phyloP scores from a whole-genome alignment of 2,113 vertebrate genomes.

The Elephas maximus region DNA sequence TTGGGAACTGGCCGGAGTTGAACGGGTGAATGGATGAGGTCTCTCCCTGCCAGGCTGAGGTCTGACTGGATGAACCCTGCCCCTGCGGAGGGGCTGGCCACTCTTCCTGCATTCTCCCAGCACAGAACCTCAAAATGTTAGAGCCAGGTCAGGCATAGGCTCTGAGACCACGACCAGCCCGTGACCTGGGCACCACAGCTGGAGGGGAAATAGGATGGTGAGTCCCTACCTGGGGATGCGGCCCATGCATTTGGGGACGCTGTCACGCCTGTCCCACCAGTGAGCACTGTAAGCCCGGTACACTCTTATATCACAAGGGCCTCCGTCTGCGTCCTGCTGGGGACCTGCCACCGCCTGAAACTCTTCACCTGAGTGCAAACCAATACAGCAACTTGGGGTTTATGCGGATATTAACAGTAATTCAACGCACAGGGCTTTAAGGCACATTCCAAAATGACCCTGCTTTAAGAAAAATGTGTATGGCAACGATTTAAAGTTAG shows the following conservation, averaged over 20 bases:
- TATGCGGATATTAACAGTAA: neutral
- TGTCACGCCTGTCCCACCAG: neutral
- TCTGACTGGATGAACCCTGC: accelerated
- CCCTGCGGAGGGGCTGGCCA: accelerated
- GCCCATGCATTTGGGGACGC: accelerated
- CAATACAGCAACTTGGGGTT: neutral
- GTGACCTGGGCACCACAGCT: neutral
- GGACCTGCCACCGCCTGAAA: neutral
- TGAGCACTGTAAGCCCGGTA: neutral
- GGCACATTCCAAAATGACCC: neutral
- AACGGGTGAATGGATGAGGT: accelerated
- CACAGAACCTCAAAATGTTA: neutral
- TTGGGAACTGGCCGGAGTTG: neutral
- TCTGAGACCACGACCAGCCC: neutral
- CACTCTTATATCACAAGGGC: accelerated
- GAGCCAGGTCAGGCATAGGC: neutral
- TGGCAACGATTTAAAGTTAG: neutral
- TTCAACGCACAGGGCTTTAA: neutral
- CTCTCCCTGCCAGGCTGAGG: accelerated
- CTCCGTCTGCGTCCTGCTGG: neutral
- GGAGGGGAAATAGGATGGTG: neutral
- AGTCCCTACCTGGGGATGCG: accelerated
- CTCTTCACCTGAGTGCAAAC: neutral
- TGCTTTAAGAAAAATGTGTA: neutral
- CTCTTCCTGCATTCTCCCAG: neutral